Percentiles rank a stretch among this genome's conserved stretches.
These are phyloP conservation scores for Pentamera pediparva DNA, from an alignment of 53 echinoderm and acorn worm species.

Conservation along the genomic window DNA sequence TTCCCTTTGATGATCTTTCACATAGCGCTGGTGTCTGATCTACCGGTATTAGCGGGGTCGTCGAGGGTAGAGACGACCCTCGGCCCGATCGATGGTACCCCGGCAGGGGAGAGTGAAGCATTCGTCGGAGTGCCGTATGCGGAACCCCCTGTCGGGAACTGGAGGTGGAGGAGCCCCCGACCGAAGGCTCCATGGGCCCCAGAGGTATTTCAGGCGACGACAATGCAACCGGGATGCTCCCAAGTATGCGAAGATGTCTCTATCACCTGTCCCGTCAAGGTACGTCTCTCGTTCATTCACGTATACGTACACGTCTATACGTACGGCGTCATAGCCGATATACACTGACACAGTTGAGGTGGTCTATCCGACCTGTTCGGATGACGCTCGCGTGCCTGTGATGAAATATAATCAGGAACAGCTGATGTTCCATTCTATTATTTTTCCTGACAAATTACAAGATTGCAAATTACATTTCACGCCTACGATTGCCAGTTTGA, in stretches of 20 bases:
- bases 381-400: background rate
- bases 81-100: background rate
- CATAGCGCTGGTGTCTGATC: too few relatives aligned
- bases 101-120: background rate
- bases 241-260: constrained; percentile 30
- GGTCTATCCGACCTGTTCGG: too few relatives aligned
- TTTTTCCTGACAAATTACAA: background rate
- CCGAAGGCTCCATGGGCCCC: background rate
- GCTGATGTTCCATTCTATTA: background rate
- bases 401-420: background rate
- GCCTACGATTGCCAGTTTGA: too few relatives aligned
- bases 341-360: background rate
- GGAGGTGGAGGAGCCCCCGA: constrained; percentile 16
- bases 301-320: background rate
- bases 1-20: too few relatives aligned
- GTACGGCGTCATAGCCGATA: background rate
- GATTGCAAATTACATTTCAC: too few relatives aligned
- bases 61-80: background rate
- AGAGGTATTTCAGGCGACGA: background rate
- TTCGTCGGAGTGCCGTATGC: constrained; percentile 26
- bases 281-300: background rate
- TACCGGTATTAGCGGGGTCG: too few relatives aligned
- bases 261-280: constrained; percentile 12
- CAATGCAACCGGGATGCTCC: constrained; percentile 13
- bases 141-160: background rate